These are phyloP conservation scores for Lagopus muta DNA, from an alignment of 2,113 vertebrate species.

Conservation along the genomic window DNA sequence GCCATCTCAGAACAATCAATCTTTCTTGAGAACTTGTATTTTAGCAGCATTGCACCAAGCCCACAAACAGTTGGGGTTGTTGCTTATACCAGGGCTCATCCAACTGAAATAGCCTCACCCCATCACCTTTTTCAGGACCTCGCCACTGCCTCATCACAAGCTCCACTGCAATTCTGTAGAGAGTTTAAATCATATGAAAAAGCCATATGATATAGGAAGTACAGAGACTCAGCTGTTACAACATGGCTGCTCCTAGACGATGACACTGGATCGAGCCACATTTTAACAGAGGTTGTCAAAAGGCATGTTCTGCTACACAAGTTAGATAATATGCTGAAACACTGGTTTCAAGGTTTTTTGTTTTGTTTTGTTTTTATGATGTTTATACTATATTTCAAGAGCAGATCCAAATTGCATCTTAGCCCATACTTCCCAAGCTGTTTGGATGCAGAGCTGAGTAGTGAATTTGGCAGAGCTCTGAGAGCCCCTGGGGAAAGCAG, in stretches of 20 bases:
- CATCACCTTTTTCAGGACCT: neutral
- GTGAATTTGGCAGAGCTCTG: neutral
- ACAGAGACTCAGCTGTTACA: neutral
- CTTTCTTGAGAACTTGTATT: neutral
- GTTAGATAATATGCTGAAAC: neutral
- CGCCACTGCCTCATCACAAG: neutral
- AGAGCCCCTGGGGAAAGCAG: neutral
- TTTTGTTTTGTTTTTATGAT: neutral
- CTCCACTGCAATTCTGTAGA: neutral
- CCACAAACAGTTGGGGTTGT: neutral
- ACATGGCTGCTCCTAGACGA: neutral
- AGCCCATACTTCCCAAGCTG: neutral
- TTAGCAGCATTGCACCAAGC: neutral
- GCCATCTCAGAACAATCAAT: neutral
- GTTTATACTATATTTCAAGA: neutral
- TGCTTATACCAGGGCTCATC: neutral
- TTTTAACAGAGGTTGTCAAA: neutral
- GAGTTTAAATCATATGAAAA: neutral
- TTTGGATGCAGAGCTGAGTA: neutral
- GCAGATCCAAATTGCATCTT: neutral
- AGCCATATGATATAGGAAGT: neutral
- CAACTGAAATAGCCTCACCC: neutral
- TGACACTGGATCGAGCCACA: neutral
- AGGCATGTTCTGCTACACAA: neutral
- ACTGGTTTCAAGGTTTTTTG: neutral